A percentile compares a stretch with the other conserved stretches of the same genome.
These are phyloP conservation scores for Drosophila ficusphila DNA, from an alignment of 1,140 invertebrate species.

Conservation along the genomic window DNA sequence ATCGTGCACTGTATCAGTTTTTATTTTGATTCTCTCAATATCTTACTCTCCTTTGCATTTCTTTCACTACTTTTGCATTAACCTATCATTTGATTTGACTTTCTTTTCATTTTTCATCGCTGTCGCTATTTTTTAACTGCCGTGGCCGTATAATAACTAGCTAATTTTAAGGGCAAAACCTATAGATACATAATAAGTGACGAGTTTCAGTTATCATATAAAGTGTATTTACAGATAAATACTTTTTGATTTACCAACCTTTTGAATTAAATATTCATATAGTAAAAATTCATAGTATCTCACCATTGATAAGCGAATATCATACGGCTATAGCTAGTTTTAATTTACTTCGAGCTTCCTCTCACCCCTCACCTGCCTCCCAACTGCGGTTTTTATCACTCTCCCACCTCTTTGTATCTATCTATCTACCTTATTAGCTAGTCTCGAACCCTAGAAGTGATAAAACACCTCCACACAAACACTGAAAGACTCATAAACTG, in stretches of 20 bases:
- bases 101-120: slow-evolving; percentile 6
- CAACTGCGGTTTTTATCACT: slow-evolving; percentile 16
- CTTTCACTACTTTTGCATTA: slow-evolving; percentile 50
- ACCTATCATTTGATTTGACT: slow-evolving; percentile 51
- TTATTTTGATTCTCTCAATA: slow-evolving; percentile 25
- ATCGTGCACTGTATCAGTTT: slow-evolving; percentile 40
- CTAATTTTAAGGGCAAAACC: no score
- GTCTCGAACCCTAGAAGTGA: slow-evolving; percentile 15
- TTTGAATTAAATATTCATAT: not conserved
- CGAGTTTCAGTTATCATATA: no score
- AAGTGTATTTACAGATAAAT: no score
- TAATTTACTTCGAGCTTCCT: slow-evolving; percentile 7
- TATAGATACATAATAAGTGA: no score
- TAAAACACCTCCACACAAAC: slow-evolving; percentile 21
- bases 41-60: slow-evolving; percentile 46
- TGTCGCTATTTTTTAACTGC: slow-evolving; percentile 29
- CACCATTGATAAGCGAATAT: not conserved
- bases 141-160: slow-evolving; percentile 20
- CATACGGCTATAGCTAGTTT: not conserved
- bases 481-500: slow-evolving; percentile 20
- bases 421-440: slow-evolving; percentile 13
- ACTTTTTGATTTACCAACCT: not conserved
- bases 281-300: slow-evolving; percentile 7
- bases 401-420: slow-evolving; percentile 13
- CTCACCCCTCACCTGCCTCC: slow-evolving; percentile 31